These are phyloP conservation scores for Xiphydria camelus DNA, from an alignment of 2,888 invertebrate species.

Conservation along the genomic window DNA sequence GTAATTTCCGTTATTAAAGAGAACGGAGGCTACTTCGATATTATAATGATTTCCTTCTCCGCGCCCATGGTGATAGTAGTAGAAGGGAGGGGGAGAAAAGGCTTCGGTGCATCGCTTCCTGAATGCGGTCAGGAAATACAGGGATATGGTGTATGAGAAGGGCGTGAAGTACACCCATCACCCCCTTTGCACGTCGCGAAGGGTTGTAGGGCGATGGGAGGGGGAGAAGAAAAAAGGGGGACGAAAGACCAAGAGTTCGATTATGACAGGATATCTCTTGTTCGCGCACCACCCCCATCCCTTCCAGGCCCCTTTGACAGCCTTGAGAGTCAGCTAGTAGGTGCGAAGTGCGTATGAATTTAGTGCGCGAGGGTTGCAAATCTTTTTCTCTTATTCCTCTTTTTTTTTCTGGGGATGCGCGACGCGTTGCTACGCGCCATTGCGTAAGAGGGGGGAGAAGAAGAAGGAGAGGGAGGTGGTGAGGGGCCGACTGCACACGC, in stretches of 20 bases:
- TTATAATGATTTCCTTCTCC: too few relatives aligned
- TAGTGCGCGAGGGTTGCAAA: conserved; percentile 43
- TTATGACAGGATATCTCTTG: conserved; percentile 31
- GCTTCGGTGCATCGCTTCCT: not conserved
- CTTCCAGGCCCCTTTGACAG: conserved; percentile 40
- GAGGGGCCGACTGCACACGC: conserved; percentile 14
- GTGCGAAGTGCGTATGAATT: conserved; percentile 49
- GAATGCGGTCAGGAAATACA: not conserved
- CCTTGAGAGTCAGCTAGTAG: conserved; percentile 32
- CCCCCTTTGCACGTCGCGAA: not conserved
- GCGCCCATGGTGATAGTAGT: too few relatives aligned
- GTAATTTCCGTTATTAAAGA: too few relatives aligned
- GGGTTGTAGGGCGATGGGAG: conserved; percentile 1
- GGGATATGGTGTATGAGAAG: not conserved
- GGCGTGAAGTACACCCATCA: too few relatives aligned
- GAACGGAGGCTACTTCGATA: too few relatives aligned
- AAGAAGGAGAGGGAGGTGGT: conserved; percentile 7
- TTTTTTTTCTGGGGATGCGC: conserved; percentile 16
- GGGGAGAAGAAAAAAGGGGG: conserved; percentile 19
- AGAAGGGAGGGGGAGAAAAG: too few relatives aligned
- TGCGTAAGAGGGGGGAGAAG: conserved; percentile 25
- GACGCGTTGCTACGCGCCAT: too few relatives aligned
- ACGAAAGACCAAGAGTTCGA: conserved; percentile 37
- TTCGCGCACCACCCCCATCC: conserved; percentile 28
- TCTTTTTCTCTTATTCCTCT: conserved; percentile 37